Evolutionary conservation across 2,113 vertebrate genomes (phyloP), one percentile per base, ranked within the genome.

Genomic region (Neomonachus schauinslandi): DNA sequence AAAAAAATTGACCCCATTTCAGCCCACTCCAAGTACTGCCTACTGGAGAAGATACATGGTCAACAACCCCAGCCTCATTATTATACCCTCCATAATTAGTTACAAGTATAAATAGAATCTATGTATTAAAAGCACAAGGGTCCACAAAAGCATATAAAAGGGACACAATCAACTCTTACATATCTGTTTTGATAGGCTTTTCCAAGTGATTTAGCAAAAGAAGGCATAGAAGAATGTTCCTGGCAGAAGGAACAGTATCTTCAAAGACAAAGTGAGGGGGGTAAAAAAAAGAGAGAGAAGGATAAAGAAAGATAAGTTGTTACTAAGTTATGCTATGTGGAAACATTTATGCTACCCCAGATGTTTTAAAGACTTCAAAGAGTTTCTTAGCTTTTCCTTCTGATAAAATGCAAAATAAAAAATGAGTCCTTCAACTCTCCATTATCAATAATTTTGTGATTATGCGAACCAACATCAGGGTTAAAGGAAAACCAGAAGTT

Each of bases 311-410:
- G 90, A 96, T 96, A 97, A 95, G 76, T 80, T 76, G 31, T 92
- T 96, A 93, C 65, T n/a, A 93, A 91, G 55, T 95, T 91, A 95
- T 14, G 63, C 39, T 89, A 22, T 94, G 88, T 96, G 96, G 95
- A 97, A 98, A 96, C 88, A 93, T 97, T 97, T 97, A 96, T 91
- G 36, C 57, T 92, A 69, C 31, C 55, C 76, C 96, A 98, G 96
- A 95, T 96, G 93, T 97, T 96, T 96, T 91, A 65, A 88, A 84
- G 67, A 96, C 95, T 96, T 98, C 95, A 96, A 96, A 98, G 95
- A 53, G 49, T 65, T 89, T 86, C 39, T 65, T 74, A 85, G 79
- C 42, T 82, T 92, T 97, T 92, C 42, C 51, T 55, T 96, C 81
- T 94, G 88, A 97, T 97, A 97, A 94, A 92, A 96, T 86, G 81